These are phyloP conservation scores for Eupsilia transversa DNA, from an alignment of 2,888 invertebrate genomes.

Conservation along the genomic window DNA sequence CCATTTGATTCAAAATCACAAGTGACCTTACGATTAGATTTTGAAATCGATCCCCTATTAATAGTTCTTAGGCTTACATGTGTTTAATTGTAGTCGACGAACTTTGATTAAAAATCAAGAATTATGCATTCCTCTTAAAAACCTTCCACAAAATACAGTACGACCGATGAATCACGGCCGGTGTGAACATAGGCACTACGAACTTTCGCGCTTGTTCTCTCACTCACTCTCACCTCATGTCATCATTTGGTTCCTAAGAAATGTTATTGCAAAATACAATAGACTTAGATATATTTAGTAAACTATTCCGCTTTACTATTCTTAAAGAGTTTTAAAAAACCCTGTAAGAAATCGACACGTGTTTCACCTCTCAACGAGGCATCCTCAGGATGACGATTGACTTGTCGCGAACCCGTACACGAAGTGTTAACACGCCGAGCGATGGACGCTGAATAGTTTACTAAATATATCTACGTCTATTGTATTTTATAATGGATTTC, in stretches of 20 bases:
- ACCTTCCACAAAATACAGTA: background rate
- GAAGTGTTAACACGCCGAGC: too few species aligned
- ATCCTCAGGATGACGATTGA: too few species aligned
- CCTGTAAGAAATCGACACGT: too few species aligned
- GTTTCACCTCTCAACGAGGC: too few species aligned
- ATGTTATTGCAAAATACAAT: too few species aligned
- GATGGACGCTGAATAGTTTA: too few species aligned
- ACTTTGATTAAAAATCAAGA: conserved; percentile 14
- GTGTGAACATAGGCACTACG: background rate
- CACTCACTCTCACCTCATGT: background rate
- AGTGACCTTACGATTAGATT: conserved; percentile 67
- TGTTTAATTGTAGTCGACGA: conserved; percentile 3
- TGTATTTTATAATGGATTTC: too few species aligned
- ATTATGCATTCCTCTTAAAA: conserved; percentile 37
- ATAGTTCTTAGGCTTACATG: conserved; percentile 31
- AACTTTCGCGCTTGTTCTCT: background rate
- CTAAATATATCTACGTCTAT: too few species aligned
- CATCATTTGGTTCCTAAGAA: background rate
- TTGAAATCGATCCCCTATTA: conserved; percentile 29
- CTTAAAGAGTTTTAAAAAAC: too few species aligned
- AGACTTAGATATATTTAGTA: too few species aligned
- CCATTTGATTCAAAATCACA: conserved; percentile 55
- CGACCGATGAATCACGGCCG: background rate
- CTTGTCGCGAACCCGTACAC: too few species aligned
- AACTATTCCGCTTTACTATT: too few species aligned